A percentile compares a stretch with the other conserved stretches of the same genome.
phyloP scores from a whole-genome alignment of 2,888 invertebrate species.

The Tetragnatha montana region DNA sequence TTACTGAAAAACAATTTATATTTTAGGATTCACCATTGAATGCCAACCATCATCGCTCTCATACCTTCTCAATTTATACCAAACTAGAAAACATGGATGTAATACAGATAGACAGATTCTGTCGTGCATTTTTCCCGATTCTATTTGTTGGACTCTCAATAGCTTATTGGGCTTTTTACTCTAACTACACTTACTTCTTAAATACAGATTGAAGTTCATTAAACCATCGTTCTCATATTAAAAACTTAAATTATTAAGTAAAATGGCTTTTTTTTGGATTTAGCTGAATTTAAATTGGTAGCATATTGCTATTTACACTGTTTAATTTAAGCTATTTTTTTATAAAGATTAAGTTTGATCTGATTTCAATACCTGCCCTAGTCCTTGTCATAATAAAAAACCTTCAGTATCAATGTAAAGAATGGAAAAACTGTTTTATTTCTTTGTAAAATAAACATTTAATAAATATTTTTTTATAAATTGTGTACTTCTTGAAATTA shows the following conservation, averaged over 20 bases:
- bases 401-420: too few relatives aligned
- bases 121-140: conserved; percentile 52
- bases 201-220: not conserved
- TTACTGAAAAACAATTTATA: conserved; percentile 3
- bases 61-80: conserved; percentile 4
- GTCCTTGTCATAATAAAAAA: too few relatives aligned
- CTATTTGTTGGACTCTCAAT: conserved; percentile 47
- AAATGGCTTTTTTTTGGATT: not conserved
- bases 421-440: too few relatives aligned
- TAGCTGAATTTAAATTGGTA: not conserved
- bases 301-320: not conserved
- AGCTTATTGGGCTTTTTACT: conserved; percentile 38
- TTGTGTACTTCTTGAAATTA: too few relatives aligned
- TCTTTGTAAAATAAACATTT: too few relatives aligned
- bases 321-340: not conserved
- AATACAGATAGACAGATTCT: conserved; percentile 57
- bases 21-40: conserved; percentile 9
- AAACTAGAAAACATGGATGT: conserved; percentile 56
- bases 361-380: not conserved
- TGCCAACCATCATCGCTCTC: not conserved
- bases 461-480: too few relatives aligned
- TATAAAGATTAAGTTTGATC: not conserved
- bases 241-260: not conserved
- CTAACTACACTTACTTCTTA: not conserved
- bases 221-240: not conserved